Base-by-base conservation (phyloP, 2,888 invertebrate species). In the Campoplex nolae region DNA sequence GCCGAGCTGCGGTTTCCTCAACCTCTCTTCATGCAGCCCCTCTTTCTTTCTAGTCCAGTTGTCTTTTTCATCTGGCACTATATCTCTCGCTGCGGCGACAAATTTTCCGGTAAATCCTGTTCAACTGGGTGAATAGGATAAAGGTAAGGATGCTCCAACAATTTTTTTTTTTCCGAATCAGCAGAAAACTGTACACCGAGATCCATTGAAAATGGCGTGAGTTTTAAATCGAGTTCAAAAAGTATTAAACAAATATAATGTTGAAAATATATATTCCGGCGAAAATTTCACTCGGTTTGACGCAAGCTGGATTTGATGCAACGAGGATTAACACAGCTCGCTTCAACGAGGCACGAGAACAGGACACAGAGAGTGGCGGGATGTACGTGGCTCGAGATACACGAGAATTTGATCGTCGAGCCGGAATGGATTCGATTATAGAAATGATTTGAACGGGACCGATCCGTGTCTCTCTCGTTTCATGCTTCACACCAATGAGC, bases 1-100 rank as follows among this genome's bases (percentile, higher is more conserved):
- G 58, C 68, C 74, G 77, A 82, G 74, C 82, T 78, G 85, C 78
- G 85, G 85, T 85, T 78, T 74, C 74, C 81, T 58, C 85, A 85
- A 82, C 54, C 78, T 35, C 42, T 45, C 35, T 2, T 2, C 56
- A 23, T 28, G 0, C 70, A 23, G 23, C 23, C 23, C 23, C 48
- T 1, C 71, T 3, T 23, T 7, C 56, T 18, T 45, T 23, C 62
- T 67, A 28, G 32, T 18, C 2, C 35, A 16, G n/a, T 28, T 51
- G 45, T 56, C 51, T 76, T 16, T 67, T 77, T 77, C 51, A 77
- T 77, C 77, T 51, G 51, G 51, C 8, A 54, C 18, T 54, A 54
- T 54, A 62, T 62, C 62, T 32, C 6, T 3, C 62, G 62, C 6
- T 3, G 16, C 16, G 51, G 16, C 4, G 51, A 51, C 51, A 51